A percentile compares a stretch with the other conserved stretches of the same genome.
Evolutionary conservation across 1,140 invertebrate genomes (phyloP).

Genomic region (Brachionus calyciflorus): DNA sequence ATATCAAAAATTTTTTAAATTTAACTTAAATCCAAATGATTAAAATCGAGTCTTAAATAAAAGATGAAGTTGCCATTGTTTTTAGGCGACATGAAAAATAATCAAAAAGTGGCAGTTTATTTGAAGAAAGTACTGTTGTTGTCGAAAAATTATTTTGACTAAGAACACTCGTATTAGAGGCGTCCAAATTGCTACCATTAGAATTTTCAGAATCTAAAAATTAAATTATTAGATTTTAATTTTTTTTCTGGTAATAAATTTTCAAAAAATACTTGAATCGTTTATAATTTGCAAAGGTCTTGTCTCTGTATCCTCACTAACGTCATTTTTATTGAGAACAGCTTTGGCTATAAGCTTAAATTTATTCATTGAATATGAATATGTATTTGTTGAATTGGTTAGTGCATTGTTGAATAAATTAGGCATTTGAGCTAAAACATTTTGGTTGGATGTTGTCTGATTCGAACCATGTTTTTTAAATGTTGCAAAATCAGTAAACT

Average conservation of each 20-base stretch:
- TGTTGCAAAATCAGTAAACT: conserved; percentile 29
- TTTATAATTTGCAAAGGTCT: conserved; percentile 7
- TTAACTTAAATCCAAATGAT: no score
- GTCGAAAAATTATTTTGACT: not conserved
- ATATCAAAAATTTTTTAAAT: not conserved
- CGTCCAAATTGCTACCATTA: not conserved
- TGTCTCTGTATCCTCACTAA: conserved; percentile 12
- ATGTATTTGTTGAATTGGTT: conserved; percentile 24
- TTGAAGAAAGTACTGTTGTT: not conserved
- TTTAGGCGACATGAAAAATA: conserved; percentile 6
- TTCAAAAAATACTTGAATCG: not conserved
- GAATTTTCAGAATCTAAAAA: not conserved
- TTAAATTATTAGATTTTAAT: not conserved
- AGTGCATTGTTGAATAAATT: conserved; percentile 30
- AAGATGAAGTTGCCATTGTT: not conserved
- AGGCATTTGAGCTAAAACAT: conserved; percentile 33
- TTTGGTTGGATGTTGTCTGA: not conserved
- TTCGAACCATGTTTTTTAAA: conserved; percentile 1
- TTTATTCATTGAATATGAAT: conserved; percentile 35
- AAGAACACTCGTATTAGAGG: not conserved
- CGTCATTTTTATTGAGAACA: not conserved
- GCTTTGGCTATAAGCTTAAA: conserved; percentile 19
- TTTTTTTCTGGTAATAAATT: not conserved
- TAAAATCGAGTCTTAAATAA: no score
- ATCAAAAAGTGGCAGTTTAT: conserved; percentile 26